Percentiles rank a stretch among this genome's conserved stretches.
Conservation (phyloP, 2,113 vertebrate species). For the Pandion haliaetus region DNA sequence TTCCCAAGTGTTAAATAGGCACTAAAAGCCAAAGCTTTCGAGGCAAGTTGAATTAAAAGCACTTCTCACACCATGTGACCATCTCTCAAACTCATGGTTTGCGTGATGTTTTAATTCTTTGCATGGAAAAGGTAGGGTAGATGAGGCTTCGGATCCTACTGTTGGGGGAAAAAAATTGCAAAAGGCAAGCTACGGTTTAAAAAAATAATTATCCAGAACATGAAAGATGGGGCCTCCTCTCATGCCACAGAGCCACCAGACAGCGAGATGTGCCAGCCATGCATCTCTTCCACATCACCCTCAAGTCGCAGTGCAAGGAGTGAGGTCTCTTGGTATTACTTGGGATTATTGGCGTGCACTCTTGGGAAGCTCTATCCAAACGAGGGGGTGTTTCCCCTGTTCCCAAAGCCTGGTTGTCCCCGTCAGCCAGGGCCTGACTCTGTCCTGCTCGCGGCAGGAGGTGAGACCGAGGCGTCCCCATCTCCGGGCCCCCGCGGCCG, state of each 20-base stretch:
- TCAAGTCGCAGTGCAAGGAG: background rate
- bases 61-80: background rate
- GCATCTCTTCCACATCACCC: background rate
- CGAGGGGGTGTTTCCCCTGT: fast-evolving
- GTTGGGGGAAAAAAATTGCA: background rate
- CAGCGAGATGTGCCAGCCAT: background rate
- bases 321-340: background rate
- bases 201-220: background rate
- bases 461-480: fast-evolving
- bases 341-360: background rate
- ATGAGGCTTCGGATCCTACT: background rate
- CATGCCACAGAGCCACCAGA: background rate
- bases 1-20: background rate
- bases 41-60: background rate
- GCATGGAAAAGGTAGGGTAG: background rate
- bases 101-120: background rate
- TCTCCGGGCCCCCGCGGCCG: fast-evolving
- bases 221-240: background rate
- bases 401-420: background rate
- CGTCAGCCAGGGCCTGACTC: background rate
- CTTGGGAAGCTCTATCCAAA: background rate
- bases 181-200: background rate
- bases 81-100: background rate
- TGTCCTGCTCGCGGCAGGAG: background rate
- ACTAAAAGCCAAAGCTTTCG: constrained; percentile 1